Evolutionary conservation across 1,140 invertebrate genomes (phyloP), one percentile per base, ranked within the genome.

Genomic region (Camponotus floridanus): DNA sequence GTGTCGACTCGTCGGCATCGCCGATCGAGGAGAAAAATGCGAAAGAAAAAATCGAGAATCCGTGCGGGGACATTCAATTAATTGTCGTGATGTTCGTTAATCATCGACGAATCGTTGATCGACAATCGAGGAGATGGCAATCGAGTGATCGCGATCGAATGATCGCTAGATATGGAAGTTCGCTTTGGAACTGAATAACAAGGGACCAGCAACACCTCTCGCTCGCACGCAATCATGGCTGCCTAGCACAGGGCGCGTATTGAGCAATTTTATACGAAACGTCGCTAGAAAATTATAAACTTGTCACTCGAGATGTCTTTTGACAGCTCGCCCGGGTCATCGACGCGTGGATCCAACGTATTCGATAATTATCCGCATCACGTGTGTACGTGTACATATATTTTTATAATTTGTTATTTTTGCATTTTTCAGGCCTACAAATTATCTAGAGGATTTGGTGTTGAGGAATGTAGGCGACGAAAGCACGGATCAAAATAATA

Each of bases 401-500:
- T 26, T 36, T 74, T 83, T 87, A 21, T 68, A n/a, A 83, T 57
- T 36, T n/a, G 86, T 92, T 84, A 85, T 68, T 87, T 5, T 51
- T 76, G 55, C 88, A 65, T 65, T 92, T 94, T 91, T 31, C 84
- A 95, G 94, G 94, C 88, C 94, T 92, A 91, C 91, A 57, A 93
- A 93, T 92, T 91, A 93, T 87, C 87, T 90, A 81, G 94, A 92
- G 45, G 93, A 92, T 86, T 92, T 92, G 74, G 90, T 92, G 78
- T 88, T 92, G 59, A 94, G 92, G 92, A 95, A 96, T 93, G 94
- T 95, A 95, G 95, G 94, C 88, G 96, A 97, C 93, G 96, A 97
- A 93, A 97, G 96, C 61, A 97, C 96, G 76, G 96, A 97, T 92
- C 96, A 96, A 91, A 97, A 97, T 90, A 97, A 97, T 93, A 97